Evolutionary conservation across 1,140 invertebrate species (phyloP), one percentile per base, ranked within the genome.

Genomic region (Panulirus ornatus): DNA sequence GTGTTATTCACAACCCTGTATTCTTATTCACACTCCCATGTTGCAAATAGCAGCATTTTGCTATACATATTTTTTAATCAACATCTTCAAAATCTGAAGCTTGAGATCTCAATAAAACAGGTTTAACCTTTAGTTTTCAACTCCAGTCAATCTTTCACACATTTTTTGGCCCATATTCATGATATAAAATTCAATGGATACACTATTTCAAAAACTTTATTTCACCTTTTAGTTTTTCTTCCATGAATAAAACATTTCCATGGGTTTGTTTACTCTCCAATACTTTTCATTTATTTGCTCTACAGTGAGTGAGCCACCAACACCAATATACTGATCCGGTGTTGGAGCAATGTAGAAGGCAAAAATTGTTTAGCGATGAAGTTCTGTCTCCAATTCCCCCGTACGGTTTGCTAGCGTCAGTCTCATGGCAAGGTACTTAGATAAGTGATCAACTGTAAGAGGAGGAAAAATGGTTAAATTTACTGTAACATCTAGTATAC

Each of bases 171-270:
- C n/a, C n/a, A n/a, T n/a, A n/a, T n/a, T n/a, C n/a, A n/a, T n/a
- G n/a, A n/a, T n/a, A n/a, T n/a, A n/a, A n/a, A n/a, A n/a, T n/a
- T n/a, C n/a, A n/a, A n/a, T n/a, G n/a, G n/a, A n/a, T n/a, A n/a
- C n/a, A n/a, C 16, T n/a, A n/a, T n/a, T n/a, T n/a, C n/a, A n/a
- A n/a, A n/a, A n/a, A n/a, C n/a, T n/a, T n/a, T n/a, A n/a, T 63
- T 82, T 22, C 47, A 27, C 14, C 66, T 34, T 1, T 70, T 90
- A 92, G 66, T 90, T 91, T 81, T 97, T 97, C 93, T 98, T 98
- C 96, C 97, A 97, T 0, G 97, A 97, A 94, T 99, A 99, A 94
- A 96, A 99, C 96, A 99, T 98, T 94, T 99, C 98, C 93, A 99
- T 95, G 0, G 98, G 98, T 94, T 97, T 97, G 94, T 99, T 99